Evolutionary conservation across 2,797 vertebrate species (phyloP).

Genomic region (Protosalanx chinensis): DNA sequence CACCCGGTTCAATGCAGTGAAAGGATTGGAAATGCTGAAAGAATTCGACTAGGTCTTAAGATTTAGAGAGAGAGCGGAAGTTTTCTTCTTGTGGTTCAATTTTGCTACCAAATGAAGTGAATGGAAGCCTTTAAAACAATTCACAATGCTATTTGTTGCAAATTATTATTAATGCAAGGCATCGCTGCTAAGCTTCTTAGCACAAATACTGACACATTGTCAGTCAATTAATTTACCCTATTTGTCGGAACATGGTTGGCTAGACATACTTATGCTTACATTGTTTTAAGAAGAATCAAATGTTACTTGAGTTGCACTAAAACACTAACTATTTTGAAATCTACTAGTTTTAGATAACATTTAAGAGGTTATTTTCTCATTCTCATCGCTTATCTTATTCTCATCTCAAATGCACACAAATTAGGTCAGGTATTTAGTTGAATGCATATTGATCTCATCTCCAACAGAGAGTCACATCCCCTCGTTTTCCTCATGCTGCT

Average conservation of each 20-base stretch:
- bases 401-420: background rate
- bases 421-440: background rate
- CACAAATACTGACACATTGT: background rate
- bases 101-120: slow-evolving; percentile 36
- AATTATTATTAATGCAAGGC: background rate
- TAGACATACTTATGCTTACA: background rate
- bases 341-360: too few relatives aligned
- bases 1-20: slow-evolving; percentile 72
- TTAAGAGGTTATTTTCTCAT: too few relatives aligned
- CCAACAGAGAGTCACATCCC: background rate
- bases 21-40: slow-evolving; percentile 73
- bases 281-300: background rate
- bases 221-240: background rate
- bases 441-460: background rate
- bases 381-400: too few relatives aligned
- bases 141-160: background rate
- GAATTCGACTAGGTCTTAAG: slow-evolving; percentile 64
- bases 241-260: too few relatives aligned
- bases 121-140: background rate
- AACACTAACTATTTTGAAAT: too few relatives aligned
- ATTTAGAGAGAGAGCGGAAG: slow-evolving; percentile 79
- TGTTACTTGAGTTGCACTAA: too few relatives aligned
- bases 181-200: background rate
- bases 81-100: slow-evolving; percentile 79
- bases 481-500: background rate